Conservation (phyloP, 1,140 invertebrate genomes). For the Neelides sp. region DNA sequence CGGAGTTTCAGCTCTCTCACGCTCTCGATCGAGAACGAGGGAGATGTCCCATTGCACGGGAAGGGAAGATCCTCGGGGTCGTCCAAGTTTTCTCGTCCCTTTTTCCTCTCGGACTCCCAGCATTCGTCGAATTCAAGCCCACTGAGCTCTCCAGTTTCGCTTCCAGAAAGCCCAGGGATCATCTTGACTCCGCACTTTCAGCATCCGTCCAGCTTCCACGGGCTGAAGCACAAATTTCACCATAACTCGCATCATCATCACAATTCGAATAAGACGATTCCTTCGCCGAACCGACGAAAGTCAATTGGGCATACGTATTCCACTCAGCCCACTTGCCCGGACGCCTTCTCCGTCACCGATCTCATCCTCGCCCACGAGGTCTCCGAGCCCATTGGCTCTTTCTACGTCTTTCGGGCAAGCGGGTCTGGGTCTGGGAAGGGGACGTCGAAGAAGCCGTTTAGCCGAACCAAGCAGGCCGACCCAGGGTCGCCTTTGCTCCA, state of each 20-base stretch:
- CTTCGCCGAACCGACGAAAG: conserved; percentile 72
- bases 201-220: conserved; percentile 83
- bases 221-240: conserved; percentile 82
- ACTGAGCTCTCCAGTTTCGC: conserved; percentile 48
- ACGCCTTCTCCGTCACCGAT: conserved; percentile 86
- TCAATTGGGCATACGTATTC: conserved; percentile 93
- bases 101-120: conserved; percentile 40
- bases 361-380: conserved; percentile 65
- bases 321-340: conserved; percentile 81
- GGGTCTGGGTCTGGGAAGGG: conserved; percentile 27
- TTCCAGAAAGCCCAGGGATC: conserved; percentile 40
- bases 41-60: too few relatives aligned
- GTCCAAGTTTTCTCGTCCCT: conserved; percentile 41
- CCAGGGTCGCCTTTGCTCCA: conserved; percentile 77
- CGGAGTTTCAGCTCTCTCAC: conserved; percentile 54
- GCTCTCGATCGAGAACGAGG: conserved; percentile 33
- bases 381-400: conserved; percentile 69
- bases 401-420: conserved; percentile 51
- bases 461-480: conserved; percentile 64
- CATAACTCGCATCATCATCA: conserved; percentile 48
- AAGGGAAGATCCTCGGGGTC: conserved; percentile 38
- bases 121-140: conserved; percentile 44
- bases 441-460: conserved; percentile 53
- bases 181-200: conserved; percentile 49
- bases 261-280: conserved; percentile 53